Percentiles rank a stretch among this genome's conserved stretches.
These are phyloP conservation scores for Busseola fusca DNA, from an alignment of 2,888 invertebrate species.

Conservation along the genomic window DNA sequence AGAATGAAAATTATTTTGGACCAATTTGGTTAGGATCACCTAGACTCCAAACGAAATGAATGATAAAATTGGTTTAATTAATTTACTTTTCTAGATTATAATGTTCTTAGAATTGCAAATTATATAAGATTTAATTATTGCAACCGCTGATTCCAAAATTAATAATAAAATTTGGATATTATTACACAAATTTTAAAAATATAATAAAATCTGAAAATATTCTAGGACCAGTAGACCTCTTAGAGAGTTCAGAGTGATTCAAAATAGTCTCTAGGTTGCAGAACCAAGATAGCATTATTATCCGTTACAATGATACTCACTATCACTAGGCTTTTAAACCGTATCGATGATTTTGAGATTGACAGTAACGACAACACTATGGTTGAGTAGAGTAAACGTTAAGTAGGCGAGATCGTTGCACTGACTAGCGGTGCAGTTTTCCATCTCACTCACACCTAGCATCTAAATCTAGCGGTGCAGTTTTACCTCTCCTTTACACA, in stretches of 20 bases:
- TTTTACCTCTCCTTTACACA: constrained; percentile 55
- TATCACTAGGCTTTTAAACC: background rate
- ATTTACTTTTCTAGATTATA: no score
- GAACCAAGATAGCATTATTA: background rate
- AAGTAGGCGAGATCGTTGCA: constrained; percentile 75
- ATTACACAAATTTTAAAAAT: no score
- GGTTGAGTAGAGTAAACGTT: constrained; percentile 65
- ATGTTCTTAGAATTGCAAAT: no score
- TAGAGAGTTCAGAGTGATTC: background rate
- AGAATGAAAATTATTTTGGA: background rate
- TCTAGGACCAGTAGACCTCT: no score
- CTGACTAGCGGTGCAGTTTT: constrained; percentile 75
- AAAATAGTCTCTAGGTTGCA: background rate
- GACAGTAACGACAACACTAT: constrained; percentile 58
- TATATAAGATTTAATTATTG: no score
- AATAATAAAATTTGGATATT: no score
- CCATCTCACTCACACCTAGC: constrained; percentile 65
- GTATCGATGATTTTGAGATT: constrained; percentile 54
- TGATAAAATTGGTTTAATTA: no score
- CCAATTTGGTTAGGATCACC: background rate
- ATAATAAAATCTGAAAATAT: no score
- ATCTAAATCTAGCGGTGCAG: constrained; percentile 57
- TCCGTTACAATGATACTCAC: background rate
- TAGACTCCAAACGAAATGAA: background rate
- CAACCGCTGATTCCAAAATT: no score